Percentiles rank a stretch among this genome's conserved stretches.
Evolutionary conservation across 2,888 invertebrate genomes (phyloP).

Genomic region (Anthrax anthrax): DNA sequence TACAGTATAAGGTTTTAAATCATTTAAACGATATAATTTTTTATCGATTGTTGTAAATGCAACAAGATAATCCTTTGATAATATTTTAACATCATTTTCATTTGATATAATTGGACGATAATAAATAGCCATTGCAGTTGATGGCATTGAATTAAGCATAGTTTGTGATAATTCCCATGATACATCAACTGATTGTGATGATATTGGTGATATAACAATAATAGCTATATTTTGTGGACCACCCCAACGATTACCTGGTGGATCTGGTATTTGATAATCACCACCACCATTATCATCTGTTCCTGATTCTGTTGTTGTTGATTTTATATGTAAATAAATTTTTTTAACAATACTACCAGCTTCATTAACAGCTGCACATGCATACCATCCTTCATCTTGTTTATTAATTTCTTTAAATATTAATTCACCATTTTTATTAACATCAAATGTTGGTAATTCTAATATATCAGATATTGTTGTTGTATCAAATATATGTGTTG

Average conservation of each 20-base stretch:
- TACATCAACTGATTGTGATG: constrained; percentile 17
- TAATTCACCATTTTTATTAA: constrained; percentile 17
- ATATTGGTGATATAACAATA: constrained; percentile 16
- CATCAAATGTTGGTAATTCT: constrained; percentile 15
- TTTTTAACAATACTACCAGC: constrained; percentile 20
- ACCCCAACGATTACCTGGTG: constrained; percentile 17
- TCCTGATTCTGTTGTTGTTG: too few species aligned
- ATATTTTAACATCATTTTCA: constrained; percentile 14
- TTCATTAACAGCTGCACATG: constrained; percentile 20
- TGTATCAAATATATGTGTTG: constrained; percentile 1
- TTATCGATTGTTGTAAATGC: constrained; percentile 14
- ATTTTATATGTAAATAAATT: constrained; percentile 17
- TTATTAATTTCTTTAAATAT: constrained; percentile 16
- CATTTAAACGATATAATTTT: constrained; percentile 39
- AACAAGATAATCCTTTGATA: constrained; percentile 17
- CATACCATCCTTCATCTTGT: constrained; percentile 20
- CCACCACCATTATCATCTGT: constrained; percentile 12
- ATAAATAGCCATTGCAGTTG: constrained; percentile 17
- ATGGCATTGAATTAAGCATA: constrained; percentile 13
- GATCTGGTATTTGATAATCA: constrained; percentile 15
- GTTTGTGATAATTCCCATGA: constrained; percentile 17
- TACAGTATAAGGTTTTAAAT: constrained; percentile 69
- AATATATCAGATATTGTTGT: constrained; percentile 11
- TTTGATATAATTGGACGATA: constrained; percentile 15
- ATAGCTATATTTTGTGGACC: constrained; percentile 18